Evolutionary conservation across 2,888 invertebrate genomes (phyloP).

Genomic region (Tryphoninae sp.): DNA sequence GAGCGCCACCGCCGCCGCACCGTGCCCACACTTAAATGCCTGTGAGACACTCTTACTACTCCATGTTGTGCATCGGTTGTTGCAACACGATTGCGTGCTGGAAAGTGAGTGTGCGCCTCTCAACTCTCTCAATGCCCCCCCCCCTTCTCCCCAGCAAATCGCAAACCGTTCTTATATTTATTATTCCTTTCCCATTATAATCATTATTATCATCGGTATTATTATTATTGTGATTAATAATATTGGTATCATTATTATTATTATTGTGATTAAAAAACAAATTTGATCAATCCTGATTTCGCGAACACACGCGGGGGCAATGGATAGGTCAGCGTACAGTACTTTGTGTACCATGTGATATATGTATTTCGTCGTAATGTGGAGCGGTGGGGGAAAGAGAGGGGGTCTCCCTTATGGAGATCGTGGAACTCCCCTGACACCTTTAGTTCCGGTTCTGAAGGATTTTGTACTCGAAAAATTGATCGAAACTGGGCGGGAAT

Average conservation of each 20-base stretch:
- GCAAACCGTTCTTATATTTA: slow-evolving; percentile 9
- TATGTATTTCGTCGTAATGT: neutral
- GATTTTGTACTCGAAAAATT: slow-evolving; percentile 2
- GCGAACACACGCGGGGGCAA: neutral
- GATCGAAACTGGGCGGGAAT: neutral
- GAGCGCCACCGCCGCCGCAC: slow-evolving; percentile 56
- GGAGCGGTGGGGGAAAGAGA: neutral
- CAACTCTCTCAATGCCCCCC: slow-evolving; percentile 4
- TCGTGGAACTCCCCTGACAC: neutral
- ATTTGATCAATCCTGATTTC: neutral
- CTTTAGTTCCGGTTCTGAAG: slow-evolving; percentile 27
- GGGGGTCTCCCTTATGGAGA: neutral
- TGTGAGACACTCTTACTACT: slow-evolving; percentile 75
- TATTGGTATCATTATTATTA: neutral
- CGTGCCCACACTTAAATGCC: slow-evolving; percentile 74
- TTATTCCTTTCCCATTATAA: neutral
- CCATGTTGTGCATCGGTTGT: slow-evolving; percentile 78
- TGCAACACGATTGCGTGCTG: slow-evolving; percentile 77
- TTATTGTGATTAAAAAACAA: neutral
- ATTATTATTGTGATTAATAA: neutral
- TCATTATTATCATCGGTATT: neutral
- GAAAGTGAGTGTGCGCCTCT: slow-evolving; percentile 74
- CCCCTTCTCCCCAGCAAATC: neutral
- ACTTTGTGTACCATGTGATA: neutral
- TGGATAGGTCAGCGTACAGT: neutral